Evolutionary conservation across 2,797 vertebrate species (phyloP), one percentile per base, ranked within the genome.

Genomic region (Parauchenoglanis punctatus): DNA sequence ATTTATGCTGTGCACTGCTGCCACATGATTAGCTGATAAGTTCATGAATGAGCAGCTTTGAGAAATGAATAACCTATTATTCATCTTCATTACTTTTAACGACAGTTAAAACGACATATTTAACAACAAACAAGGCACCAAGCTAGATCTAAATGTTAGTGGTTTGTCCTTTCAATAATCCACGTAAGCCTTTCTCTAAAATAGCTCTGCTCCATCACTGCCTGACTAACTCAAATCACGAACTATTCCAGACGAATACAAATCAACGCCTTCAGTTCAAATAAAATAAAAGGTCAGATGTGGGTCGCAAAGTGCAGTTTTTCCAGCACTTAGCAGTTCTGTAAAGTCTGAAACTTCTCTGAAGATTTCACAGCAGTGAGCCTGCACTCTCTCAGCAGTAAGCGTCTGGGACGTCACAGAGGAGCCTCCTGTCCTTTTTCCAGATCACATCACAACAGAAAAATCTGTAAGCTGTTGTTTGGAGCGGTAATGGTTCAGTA

Each of bases 321-420:
- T 88, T 90, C 72, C 82, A 87, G 91, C 92, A 93, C 92, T 95
- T 92, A 91, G 81, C 86, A 91, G 87, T 92, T 91, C 28, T 91
- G 87, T 81, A 87, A 87, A 75, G 46, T 86, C 83, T 95, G 90
- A 95, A 95, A 93, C 85, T 92, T 95, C 94, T 85, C 94, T 94
- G 92, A 92, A 89, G 89, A 86, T 86, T 89, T 88, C 72, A 88
- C 83, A 81, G 85, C 44, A 81, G 23, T 82, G 77, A 92, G 63
- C 85, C 76, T 63, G 83, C 61, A 72, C 49, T 68, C 3, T 73
- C 49, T 70, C 85, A 54, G 18, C 11, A 49, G 13, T 59, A 58
- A 56, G 1, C 52, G 78, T 87, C 63, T 87, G 49, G 35, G 54
- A 12, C 49, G 11, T 63, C 76, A 49, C 52, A 78, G 28, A 54